Evolutionary conservation across 1,140 invertebrate genomes (phyloP).

Genomic region (Pogonomyrmex barbatus): DNA sequence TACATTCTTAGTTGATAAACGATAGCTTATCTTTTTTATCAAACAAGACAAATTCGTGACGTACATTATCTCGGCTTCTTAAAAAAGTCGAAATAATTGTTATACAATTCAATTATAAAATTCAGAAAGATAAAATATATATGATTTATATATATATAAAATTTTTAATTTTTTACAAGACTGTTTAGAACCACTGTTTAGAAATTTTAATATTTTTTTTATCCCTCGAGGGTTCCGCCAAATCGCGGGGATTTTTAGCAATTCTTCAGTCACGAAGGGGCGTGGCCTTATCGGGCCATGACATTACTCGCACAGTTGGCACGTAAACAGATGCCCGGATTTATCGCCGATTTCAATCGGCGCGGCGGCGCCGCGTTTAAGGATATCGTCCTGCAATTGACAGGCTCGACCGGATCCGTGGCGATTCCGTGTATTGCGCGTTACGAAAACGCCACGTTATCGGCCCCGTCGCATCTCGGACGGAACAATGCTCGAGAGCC

Average conservation of each 20-base stretch:
- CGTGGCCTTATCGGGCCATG: constrained; percentile 58
- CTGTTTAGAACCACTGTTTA: no score
- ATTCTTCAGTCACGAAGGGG: constrained; percentile 1
- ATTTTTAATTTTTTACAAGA: background rate
- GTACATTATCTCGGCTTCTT: background rate
- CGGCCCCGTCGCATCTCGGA: constrained; percentile 31
- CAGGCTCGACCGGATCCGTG: constrained; percentile 4
- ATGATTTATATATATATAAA: background rate
- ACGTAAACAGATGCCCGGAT: background rate
- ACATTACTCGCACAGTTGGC: constrained; percentile 46
- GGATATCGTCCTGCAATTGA: constrained; percentile 40
- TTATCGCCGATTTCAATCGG: constrained; percentile 54
- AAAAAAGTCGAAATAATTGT: background rate
- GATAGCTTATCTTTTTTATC: no score
- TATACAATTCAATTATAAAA: background rate
- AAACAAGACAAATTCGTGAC: background rate
- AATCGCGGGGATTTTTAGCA: constrained; percentile 28
- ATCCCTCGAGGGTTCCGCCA: background rate
- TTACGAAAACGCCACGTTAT: constrained; percentile 61
- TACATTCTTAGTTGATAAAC: no score
- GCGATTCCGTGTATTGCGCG: constrained; percentile 19
- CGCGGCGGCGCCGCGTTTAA: background rate
- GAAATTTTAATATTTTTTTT: background rate
- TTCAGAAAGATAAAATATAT: background rate
- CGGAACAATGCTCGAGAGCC: constrained; percentile 56